phyloP scores from a whole-genome alignment of 2,888 invertebrate species.

The Bursaphelenchus okinawaensis region DNA sequence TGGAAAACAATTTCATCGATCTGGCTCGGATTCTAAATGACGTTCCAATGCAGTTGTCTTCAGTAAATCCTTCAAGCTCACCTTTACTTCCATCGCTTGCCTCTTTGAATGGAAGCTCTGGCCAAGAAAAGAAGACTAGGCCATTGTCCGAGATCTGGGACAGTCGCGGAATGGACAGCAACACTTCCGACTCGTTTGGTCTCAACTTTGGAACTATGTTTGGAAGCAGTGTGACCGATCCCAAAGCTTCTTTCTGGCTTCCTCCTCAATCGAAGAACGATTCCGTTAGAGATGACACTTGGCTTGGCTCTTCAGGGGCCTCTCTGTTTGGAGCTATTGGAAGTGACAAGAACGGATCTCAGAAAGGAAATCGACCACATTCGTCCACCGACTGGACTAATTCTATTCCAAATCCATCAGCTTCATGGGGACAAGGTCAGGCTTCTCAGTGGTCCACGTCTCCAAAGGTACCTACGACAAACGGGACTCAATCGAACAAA shows the following conservation, averaged over 20 bases:
- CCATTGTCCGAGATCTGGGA: constrained; percentile 13
- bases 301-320: constrained; percentile 4
- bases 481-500: background rate
- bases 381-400: constrained; percentile 14
- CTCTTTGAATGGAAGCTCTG: background rate
- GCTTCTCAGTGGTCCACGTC: constrained; percentile 3
- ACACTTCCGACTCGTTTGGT: background rate
- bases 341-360: background rate
- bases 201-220: constrained; percentile 1
- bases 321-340: constrained; percentile 4
- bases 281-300: constrained; percentile 3
- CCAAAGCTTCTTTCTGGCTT: constrained; percentile 8
- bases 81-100: background rate
- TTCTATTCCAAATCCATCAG: background rate
- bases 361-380: constrained; percentile 6
- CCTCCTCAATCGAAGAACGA: background rate
- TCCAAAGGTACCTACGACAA: background rate
- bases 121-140: constrained; percentile 6
- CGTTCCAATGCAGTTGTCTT: background rate
- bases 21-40: background rate
- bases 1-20: background rate
- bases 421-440: background rate
- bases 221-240: background rate
- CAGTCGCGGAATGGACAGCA: background rate
- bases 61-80: background rate